Evolutionary conservation across 2,797 vertebrate species (phyloP), one percentile per base, ranked within the genome.

Genomic region (Perodicticus potto): DNA sequence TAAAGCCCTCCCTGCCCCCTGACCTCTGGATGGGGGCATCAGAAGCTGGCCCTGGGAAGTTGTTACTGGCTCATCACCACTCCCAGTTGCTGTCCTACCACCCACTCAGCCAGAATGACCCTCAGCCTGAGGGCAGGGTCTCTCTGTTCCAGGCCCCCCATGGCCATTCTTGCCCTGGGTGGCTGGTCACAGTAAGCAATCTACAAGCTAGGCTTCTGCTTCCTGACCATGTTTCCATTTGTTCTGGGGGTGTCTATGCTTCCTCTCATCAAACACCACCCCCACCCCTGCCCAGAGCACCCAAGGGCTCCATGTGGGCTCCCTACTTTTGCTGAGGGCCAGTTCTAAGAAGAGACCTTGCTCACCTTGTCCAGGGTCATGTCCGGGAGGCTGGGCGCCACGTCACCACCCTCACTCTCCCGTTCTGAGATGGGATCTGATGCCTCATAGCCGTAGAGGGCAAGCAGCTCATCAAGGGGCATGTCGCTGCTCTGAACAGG

Each of bases 291-390:
- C 49, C 34, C 77, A 59, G n/a, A 55, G 45, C 22, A 59, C 17
- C 29, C 13, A 55, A 22, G n/a, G 63, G 4, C 57, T 37, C 76
- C n/a, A 17, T 3, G 34, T 22, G 34, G 37, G 37, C 23, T 40
- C 6, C n/a, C 5, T 4, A 27, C 23, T 59, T 43, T 23, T 27
- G 29, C 83, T 32, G 59, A 3, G 25, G 27, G 23, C 53, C 13
- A 9, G 7, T 34, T 27, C 16, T 34, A 14, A 88, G 43, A 37
- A 65, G 40, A 19, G 69, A 16, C 5, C 20, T 49, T 27, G 63
- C 98, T 98, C 97, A 99, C 99, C 99, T 99, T 99, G 98, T 99
- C 99, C 98, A 99, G 98, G 84, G 99, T 99, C 99, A 99, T 99
- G 95, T 99, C 99, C 7, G 99, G 99, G 89, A 99, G 99, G 72